Percentiles rank a stretch among this genome's conserved stretches.
Conservation (phyloP, 2,888 invertebrate genomes). For the Rhodophaea formosa region DNA sequence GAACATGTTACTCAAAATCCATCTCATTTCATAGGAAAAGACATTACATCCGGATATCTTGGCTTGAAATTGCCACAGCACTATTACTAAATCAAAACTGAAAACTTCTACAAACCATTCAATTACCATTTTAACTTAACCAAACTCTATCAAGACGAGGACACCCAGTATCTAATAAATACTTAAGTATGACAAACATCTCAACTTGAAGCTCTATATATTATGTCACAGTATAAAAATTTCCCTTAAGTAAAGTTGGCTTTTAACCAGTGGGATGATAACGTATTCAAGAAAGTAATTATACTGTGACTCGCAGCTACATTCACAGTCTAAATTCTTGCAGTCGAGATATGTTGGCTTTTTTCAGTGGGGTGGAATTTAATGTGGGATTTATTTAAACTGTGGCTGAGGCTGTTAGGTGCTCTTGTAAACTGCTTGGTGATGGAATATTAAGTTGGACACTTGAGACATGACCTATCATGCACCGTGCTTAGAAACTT, state of each 20-base stretch:
- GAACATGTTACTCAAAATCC: too few species aligned
- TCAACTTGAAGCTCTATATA: constrained; percentile 1
- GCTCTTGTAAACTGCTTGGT: constrained; percentile 47
- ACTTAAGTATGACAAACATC: constrained; percentile 11
- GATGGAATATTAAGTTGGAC: constrained; percentile 53
- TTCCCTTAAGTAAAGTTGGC: not conserved
- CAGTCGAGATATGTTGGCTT: too few species aligned
- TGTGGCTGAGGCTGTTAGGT: constrained; percentile 22
- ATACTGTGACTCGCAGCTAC: too few species aligned
- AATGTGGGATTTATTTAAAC: constrained; percentile 2
- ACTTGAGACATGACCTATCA: constrained; percentile 26
- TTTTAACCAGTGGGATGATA: not conserved
- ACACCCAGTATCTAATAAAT: constrained; percentile 9
- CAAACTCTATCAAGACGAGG: constrained; percentile 6
- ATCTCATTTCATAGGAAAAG: too few species aligned
- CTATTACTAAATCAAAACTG: too few species aligned
- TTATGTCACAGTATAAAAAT: not conserved
- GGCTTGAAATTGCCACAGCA: too few species aligned
- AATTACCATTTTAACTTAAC: not conserved
- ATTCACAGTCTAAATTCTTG: not conserved
- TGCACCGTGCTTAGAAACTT: not conserved
- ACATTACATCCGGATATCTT: too few species aligned
- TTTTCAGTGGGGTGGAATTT: not conserved
- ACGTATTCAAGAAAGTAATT: too few species aligned
- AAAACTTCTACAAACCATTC: not conserved